These are phyloP conservation scores for Colinus virginianus DNA, from an alignment of 2,113 vertebrate species.

Conservation along the genomic window DNA sequence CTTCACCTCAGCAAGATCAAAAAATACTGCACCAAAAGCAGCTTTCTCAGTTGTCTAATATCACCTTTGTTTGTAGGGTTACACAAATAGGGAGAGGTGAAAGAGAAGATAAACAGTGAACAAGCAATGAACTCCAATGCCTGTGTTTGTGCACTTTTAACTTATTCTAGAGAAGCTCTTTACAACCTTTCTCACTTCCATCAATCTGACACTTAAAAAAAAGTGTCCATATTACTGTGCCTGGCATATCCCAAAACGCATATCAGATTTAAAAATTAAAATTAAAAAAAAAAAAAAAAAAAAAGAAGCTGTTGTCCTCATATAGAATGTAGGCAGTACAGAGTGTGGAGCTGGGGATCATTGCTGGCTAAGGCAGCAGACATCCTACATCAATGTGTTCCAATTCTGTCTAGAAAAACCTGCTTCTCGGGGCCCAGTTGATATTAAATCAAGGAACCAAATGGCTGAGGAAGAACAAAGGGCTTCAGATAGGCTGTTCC, in stretches of 20 bases:
- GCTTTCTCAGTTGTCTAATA: not conserved
- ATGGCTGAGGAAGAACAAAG: not conserved
- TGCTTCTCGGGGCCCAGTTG: not conserved
- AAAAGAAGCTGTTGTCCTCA: not conserved
- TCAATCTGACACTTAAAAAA: not conserved
- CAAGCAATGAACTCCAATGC: not conserved
- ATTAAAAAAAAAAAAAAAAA: not conserved
- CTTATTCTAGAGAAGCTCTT: not conserved
- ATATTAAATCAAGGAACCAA: not conserved
- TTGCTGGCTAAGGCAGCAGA: not conserved
- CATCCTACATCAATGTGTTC: not conserved
- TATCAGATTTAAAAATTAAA: too few species aligned
- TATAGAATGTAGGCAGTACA: not conserved
- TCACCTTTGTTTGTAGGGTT: not conserved
- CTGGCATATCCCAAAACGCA: not conserved
- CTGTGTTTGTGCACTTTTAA: not conserved
- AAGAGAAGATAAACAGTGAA: not conserved
- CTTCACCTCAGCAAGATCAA: not conserved
- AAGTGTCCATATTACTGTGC: not conserved
- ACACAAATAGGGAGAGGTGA: not conserved
- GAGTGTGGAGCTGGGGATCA: not conserved
- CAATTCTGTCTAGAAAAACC: not conserved
- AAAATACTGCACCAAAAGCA: not conserved
- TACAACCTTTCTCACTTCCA: not conserved
- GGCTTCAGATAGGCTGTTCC: not conserved